phyloP scores from a whole-genome alignment of 2,113 vertebrate genomes.

The Pseudonaja textilis region DNA sequence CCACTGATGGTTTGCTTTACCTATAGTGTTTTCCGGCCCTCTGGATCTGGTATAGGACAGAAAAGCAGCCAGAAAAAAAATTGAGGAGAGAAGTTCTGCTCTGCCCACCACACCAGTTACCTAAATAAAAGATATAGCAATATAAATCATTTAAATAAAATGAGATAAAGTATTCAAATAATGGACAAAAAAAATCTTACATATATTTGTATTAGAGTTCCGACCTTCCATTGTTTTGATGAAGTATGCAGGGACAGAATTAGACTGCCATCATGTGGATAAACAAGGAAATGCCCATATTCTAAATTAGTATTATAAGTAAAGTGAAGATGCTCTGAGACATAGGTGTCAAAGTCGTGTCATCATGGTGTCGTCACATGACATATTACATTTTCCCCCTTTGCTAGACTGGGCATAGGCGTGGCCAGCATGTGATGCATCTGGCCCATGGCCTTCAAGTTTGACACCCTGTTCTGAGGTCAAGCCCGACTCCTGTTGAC shows the following conservation, averaged over 20 bases:
- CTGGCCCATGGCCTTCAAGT: too few relatives aligned
- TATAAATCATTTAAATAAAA: neutral
- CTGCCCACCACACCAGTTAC: constrained; percentile 96
- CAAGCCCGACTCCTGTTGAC: neutral
- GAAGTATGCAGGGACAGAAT: neutral
- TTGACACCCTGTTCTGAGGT: neutral
- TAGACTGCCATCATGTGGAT: constrained; percentile 64
- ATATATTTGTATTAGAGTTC: neutral
- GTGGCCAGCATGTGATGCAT: too few relatives aligned
- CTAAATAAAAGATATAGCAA: constrained; percentile 63
- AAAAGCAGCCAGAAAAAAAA: constrained; percentile 95
- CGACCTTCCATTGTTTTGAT: neutral
- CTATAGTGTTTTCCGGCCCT: constrained; percentile 85
- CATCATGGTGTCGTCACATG: too few relatives aligned
- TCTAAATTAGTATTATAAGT: neutral
- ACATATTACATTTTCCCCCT: too few relatives aligned
- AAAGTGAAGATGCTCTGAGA: neutral
- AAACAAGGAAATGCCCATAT: neutral
- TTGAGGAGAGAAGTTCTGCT: constrained; percentile 95
- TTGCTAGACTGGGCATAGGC: too few relatives aligned
- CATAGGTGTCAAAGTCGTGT: too few relatives aligned
- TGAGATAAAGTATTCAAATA: neutral
- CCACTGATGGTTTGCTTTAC: constrained; percentile 65
- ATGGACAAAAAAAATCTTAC: neutral
- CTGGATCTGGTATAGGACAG: constrained; percentile 94